Base-by-base conservation (phyloP, 2,888 invertebrate genomes). In the Sceliomorpha sp. region DNA sequence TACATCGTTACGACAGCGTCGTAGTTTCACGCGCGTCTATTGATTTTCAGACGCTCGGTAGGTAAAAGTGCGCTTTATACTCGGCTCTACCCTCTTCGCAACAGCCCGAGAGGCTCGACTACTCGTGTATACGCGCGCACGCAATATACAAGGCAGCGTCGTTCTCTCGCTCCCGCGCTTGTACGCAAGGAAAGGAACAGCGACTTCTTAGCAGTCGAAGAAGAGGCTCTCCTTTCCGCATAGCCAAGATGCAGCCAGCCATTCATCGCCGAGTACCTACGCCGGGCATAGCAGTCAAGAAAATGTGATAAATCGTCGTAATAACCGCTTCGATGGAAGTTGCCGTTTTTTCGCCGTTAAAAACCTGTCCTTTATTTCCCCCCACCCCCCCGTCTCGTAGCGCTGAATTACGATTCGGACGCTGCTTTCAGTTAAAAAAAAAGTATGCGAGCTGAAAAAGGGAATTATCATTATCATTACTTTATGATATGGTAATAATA, bases 141-240 rank as follows among this genome's bases (percentile, higher is more conserved):
- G 12, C 36, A 36, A 27, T 8, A 8, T 9, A 32, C 32, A 12
- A 32, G n/a, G 37, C n/a, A 20, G 20, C 3, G 5, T 20, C 20
- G 20, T 5, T 9, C 27, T 40, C 32, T 50, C 58, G 56, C 53
- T 37, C 12, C 56, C 48, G 51, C 51, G 56, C 60, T 44, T 60
- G 60, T 64, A 62, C 56, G 55, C 48, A 42, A 39, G 40, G n/a
- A 47, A 53, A 62, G 44, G 50, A 62, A 62, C 70, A 70, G 56
- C 70, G 66, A 60, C 66, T 66, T 70, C 56, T 60, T 20, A 67
- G 62, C 70, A 55, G 70, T 59, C 45, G 58, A 64, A 73, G 80
- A 82, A 77, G 80, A 78, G 80, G 82, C 86, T 86, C 85, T 86
- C 84, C 88, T 88, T 88, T 88, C 88, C 88, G 88, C 88, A 88